phyloP scores from a whole-genome alignment of 2,797 vertebrate genomes.

The Pangasius macronema region DNA sequence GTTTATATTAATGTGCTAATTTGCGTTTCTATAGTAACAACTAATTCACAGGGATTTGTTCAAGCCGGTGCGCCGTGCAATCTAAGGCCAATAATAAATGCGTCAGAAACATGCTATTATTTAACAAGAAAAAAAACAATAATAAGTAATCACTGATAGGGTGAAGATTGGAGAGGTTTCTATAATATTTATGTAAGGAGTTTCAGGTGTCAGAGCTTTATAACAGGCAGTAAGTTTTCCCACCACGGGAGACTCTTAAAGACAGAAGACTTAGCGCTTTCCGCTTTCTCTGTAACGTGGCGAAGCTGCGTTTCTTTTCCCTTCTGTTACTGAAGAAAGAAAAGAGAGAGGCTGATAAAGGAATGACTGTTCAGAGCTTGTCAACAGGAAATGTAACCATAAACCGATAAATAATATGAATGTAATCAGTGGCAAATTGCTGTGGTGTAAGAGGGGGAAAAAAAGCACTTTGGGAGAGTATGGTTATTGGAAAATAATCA shows the following conservation, averaged over 20 bases:
- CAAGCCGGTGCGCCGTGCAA: neutral
- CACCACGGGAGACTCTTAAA: neutral
- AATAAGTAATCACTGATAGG: neutral
- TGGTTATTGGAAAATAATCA: neutral
- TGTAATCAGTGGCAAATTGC: neutral
- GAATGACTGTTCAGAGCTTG: neutral
- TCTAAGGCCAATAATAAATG: neutral
- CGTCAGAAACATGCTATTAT: neutral
- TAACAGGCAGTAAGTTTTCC: neutral
- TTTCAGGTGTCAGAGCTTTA: neutral
- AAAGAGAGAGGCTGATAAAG: neutral
- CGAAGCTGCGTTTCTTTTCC: neutral
- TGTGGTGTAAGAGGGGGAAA: neutral
- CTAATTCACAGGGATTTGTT: neutral
- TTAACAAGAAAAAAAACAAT: neutral
- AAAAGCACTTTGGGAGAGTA: neutral
- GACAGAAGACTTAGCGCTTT: neutral
- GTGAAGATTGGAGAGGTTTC: neutral
- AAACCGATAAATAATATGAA: neutral
- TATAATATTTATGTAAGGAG: neutral
- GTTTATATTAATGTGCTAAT: neutral
- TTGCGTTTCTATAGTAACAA: constrained; percentile 2
- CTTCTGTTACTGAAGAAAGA: neutral
- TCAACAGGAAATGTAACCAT: neutral
- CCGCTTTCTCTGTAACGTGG: neutral